These are phyloP conservation scores for Empidonax traillii DNA, from an alignment of 2,113 vertebrate genomes.

Conservation along the genomic window DNA sequence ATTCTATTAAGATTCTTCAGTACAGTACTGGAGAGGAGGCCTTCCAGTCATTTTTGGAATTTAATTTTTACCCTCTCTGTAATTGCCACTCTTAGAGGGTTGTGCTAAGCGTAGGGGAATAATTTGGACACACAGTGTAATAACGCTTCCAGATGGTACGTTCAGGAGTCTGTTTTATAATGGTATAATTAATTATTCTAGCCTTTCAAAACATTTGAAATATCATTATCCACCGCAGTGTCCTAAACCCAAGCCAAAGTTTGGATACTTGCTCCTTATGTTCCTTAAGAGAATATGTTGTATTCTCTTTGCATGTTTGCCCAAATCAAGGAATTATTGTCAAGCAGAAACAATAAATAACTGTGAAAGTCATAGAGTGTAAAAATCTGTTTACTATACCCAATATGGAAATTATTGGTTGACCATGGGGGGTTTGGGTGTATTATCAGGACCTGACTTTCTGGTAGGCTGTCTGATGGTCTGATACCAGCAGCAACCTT, in stretches of 20 bases:
- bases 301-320: neutral
- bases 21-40: neutral
- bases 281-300: neutral
- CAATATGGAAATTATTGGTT: neutral
- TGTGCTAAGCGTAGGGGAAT: neutral
- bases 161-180: neutral
- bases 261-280: neutral
- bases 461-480: neutral
- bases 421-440: neutral
- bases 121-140: neutral
- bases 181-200: conserved; percentile 26
- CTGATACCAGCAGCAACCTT: neutral
- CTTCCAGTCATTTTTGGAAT: neutral
- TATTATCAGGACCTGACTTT: neutral
- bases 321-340: neutral
- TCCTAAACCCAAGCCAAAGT: neutral
- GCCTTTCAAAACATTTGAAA: neutral
- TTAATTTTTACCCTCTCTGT: neutral
- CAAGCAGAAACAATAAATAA: neutral
- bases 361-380: neutral
- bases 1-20: neutral
- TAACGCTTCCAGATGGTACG: conserved; percentile 17
- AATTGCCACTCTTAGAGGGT: neutral
- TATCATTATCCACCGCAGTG: neutral
- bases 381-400: neutral